Percentiles rank a stretch among this genome's conserved stretches.
Evolutionary conservation across 1,140 invertebrate species (phyloP).

Genomic region (Globodera rostochiensis): DNA sequence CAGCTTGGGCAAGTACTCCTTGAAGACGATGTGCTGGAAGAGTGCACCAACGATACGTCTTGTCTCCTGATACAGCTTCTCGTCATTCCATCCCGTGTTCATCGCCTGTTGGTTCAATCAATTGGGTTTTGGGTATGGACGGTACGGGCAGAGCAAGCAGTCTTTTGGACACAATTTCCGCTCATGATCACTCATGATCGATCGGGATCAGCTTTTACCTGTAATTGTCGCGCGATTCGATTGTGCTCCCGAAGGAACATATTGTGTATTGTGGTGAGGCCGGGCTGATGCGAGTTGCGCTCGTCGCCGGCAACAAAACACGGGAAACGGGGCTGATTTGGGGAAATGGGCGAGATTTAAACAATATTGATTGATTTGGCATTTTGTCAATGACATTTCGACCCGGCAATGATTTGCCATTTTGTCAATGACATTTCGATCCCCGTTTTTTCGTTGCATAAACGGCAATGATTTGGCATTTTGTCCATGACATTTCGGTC

Average conservation of each 20-base stretch:
- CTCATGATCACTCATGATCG: too few species aligned
- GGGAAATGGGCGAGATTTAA: background rate
- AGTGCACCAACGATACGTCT: slow-evolving; percentile 80
- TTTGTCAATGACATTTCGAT: too few species aligned
- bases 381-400: too few species aligned
- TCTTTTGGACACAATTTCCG: too few species aligned
- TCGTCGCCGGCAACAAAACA: slow-evolving; percentile 77
- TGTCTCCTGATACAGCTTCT: slow-evolving; percentile 71
- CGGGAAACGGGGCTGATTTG: slow-evolving; percentile 43
- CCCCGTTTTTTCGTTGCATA: too few species aligned
- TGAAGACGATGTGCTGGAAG: slow-evolving; percentile 84
- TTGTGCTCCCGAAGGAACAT: slow-evolving; percentile 81
- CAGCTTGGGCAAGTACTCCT: slow-evolving; percentile 81
- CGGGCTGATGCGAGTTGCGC: slow-evolving; percentile 87
- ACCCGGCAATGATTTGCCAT: too few species aligned
- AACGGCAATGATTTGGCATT: too few species aligned
- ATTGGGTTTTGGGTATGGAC: too few species aligned
- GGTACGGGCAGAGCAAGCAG: too few species aligned
- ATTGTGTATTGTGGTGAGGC: slow-evolving; percentile 70
- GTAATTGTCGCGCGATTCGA: slow-evolving; percentile 77
- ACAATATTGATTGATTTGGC: too few species aligned
- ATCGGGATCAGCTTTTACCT: slow-evolving; percentile 45
- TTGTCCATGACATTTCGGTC: too few species aligned
- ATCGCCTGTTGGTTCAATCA: slow-evolving; percentile 56
- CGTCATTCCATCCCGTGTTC: slow-evolving; percentile 67